Evolutionary conservation across 2,888 invertebrate species (phyloP), one percentile per base, ranked within the genome.

Genomic region (Drosophila pseudotalamancana): DNA sequence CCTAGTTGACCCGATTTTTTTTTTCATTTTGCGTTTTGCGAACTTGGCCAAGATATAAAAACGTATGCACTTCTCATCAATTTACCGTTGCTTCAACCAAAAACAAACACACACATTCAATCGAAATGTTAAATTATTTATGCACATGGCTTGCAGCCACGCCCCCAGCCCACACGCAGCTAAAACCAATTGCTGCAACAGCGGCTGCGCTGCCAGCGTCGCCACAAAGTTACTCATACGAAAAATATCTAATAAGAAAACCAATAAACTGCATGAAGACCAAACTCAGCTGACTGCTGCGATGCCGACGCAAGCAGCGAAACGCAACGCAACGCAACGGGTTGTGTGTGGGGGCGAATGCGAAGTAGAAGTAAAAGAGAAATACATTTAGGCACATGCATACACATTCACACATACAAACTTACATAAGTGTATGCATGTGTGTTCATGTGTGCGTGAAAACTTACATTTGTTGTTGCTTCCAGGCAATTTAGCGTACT

Each of bases 381-480:
- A 60, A 71, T 48, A 74, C 45, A 57, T 25, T 21, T 6, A 21
- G 12, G 21, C 39, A 12, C 37, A 23, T 18, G 25, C 14, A 53
- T 21, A 32, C 9, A 42, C 42, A 69, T 45, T 48, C 55, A 55
- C 29, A 53, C 11, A 57, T 35, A 39, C 25, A 29, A n/a, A n/a
- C n/a, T n/a, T 31, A 16, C 29, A 21, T 45, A n/a, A n/a, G n/a
- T n/a, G n/a, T n/a, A 31, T 53, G 12, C 37, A 37, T 34, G 18
- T 45, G 21, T 19, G n/a, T 42, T 34, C 18, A 11, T 39, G 40
- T 56, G n/a, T 37, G 48, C 48, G 35, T 54, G 42, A 45, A 66
- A 68, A 83, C 83, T 83, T 85, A 83, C 83, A 84, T 87, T 87
- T 87, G 77, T 78, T 84, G 56, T 25, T 63, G 71, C 65, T 80